phyloP scores from a whole-genome alignment of 2,113 vertebrate species.

The Vireo altiloquus region DNA sequence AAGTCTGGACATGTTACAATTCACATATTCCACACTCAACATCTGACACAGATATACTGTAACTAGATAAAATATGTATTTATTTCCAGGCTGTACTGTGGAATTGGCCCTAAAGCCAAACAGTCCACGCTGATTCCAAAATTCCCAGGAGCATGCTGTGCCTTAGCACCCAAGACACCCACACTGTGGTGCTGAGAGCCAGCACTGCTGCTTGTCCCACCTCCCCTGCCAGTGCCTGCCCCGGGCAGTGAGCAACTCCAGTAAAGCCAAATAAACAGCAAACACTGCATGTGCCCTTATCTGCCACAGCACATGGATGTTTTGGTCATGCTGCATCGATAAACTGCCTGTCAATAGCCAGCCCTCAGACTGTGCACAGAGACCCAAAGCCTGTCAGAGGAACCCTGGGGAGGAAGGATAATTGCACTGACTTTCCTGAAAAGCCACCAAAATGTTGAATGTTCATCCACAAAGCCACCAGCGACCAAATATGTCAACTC shows the following conservation, averaged over 20 bases:
- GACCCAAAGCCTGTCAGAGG: background rate
- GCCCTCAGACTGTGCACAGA: accelerated
- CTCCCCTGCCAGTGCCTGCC: background rate
- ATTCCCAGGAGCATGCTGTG: accelerated
- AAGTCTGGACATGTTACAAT: background rate
- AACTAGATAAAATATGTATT: accelerated
- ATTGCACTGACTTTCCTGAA: background rate
- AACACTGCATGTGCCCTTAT: background rate
- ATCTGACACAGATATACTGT: background rate
- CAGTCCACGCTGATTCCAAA: accelerated
- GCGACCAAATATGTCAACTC: background rate
- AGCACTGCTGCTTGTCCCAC: accelerated
- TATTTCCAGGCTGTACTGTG: background rate
- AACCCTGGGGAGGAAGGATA: background rate
- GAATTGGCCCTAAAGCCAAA: background rate
- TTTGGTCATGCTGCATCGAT: background rate
- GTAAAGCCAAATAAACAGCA: accelerated
- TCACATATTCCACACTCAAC: background rate
- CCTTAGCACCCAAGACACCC: accelerated
- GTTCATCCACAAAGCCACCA: background rate
- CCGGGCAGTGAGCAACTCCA: accelerated
- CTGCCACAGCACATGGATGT: background rate
- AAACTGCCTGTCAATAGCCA: background rate
- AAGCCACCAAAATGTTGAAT: background rate
- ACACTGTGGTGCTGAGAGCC: background rate